Evolutionary conservation across 2,888 invertebrate genomes (phyloP).

Genomic region (Lepeophtheirus nordmannii): DNA sequence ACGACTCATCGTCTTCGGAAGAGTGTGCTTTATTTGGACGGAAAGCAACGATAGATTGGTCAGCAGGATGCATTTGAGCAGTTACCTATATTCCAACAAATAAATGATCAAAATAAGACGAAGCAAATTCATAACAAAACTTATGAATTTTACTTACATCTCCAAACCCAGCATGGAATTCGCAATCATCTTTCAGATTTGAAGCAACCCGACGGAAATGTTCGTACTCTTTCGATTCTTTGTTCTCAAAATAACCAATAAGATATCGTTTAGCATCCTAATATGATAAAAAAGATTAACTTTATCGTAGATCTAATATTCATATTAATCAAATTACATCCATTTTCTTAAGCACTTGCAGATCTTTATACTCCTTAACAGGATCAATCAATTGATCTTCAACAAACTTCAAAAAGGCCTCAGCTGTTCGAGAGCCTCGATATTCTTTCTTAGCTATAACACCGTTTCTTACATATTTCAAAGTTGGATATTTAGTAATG

Average conservation of each 20-base stretch:
- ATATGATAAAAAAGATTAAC: background rate
- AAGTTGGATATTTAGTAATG: conserved; percentile 93
- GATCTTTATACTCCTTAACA: conserved; percentile 54
- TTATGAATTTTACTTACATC: conserved; percentile 30
- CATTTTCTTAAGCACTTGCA: conserved; percentile 55
- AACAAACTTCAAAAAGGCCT: conserved; percentile 75
- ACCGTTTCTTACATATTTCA: conserved; percentile 83
- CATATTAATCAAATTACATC: conserved; percentile 39
- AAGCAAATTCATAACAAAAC: background rate
- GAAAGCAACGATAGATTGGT: conserved; percentile 64
- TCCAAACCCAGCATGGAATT: conserved; percentile 82
- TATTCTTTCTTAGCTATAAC: conserved; percentile 77
- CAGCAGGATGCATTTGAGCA: conserved; percentile 67
- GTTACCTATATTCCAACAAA: conserved; percentile 43
- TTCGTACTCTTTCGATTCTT: conserved; percentile 63
- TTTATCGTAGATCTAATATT: background rate
- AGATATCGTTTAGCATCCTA: conserved; percentile 48
- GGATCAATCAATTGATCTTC: conserved; percentile 75
- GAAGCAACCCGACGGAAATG: conserved; percentile 64
- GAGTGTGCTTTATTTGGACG: conserved; percentile 61
- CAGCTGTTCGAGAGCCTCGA: conserved; percentile 69
- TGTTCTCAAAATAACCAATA: conserved; percentile 72
- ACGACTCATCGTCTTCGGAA: conserved; percentile 68
- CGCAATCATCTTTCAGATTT: conserved; percentile 83
- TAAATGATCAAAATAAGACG: background rate